Percentiles rank a stretch among this genome's conserved stretches.
phyloP scores from a whole-genome alignment of 2,113 vertebrate genomes.

The Bos indicus region DNA sequence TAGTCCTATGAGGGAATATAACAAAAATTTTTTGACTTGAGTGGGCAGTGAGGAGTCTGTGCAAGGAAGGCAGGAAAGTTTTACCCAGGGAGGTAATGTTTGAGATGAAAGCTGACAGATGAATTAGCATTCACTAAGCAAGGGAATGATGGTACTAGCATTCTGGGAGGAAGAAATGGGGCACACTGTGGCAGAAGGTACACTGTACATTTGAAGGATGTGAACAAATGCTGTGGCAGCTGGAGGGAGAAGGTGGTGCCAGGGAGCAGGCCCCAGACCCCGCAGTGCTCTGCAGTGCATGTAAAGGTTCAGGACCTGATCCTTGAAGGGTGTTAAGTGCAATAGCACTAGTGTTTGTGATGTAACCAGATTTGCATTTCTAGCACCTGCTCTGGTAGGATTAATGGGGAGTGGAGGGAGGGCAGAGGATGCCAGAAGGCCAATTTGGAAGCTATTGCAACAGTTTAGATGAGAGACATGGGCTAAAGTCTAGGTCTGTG shows the following conservation, averaged over 20 bases:
- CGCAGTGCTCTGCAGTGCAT: rapidly evolving
- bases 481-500: not conserved
- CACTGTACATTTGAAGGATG: not conserved
- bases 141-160: not conserved
- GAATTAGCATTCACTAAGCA: not conserved
- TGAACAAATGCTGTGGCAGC: not conserved
- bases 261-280: not conserved
- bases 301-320: not conserved
- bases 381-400: not conserved
- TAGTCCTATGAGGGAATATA: not conserved
- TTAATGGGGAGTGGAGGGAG: not conserved
- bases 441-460: not conserved
- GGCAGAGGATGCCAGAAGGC: not conserved
- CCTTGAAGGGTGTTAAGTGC: not conserved
- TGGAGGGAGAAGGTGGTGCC: not conserved
- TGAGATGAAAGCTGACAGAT: not conserved
- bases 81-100: not conserved
- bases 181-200: not conserved
- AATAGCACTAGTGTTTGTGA: not conserved
- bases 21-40: not conserved
- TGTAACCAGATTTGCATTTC: not conserved
- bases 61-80: not conserved
- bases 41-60: not conserved
- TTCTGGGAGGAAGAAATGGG: not conserved
- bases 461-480: not conserved